Evolutionary conservation across 2,113 vertebrate genomes (phyloP), one percentile per base, ranked within the genome.

Genomic region (Smithornis capensis): DNA sequence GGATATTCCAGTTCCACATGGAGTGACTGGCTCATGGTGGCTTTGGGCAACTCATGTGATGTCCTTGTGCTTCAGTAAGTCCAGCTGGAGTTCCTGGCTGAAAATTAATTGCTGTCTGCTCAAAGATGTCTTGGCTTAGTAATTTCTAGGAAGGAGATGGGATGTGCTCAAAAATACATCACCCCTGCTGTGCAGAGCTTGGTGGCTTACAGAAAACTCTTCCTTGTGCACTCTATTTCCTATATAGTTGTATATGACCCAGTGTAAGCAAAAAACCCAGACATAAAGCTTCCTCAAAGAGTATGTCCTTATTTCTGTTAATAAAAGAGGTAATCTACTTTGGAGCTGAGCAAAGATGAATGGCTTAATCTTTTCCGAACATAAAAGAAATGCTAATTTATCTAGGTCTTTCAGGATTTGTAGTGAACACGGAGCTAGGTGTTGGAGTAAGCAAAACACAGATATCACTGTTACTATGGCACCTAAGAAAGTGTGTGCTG

Each of bases 11-110:
- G 55, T 40, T 70, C 62, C 2, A 14, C 44, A 55, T 56, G 17
- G 50, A 79, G 31, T 7, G 49, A 45, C 28, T 18, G 78, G 79
- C 29, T 92, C 10, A 17, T 0, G 0, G 22, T 53, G 76, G 73
- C 92, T 96, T 80, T 68, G 89, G 93, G 95, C 80, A 62, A 1
- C 80, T 87, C 88, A 47, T 0, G 21, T 53, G 85, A 24, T 92
- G 56, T 79, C 64, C 62, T 50, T 82, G 90, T 62, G 83, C 76
- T 94, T 90, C 77, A 71, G 0, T 19, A 45, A 50, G 80, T 92
- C 86, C 93, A 76, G 76, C 88, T 97, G 93, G 96, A 94, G 86
- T 82, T 95, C 37, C 64, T 94, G 94, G 69, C 73, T 92, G 86
- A 89, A 92, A 87, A 75, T 90, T 75, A 84, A 71, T 82, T 92